phyloP scores from a whole-genome alignment of 1,140 invertebrate genomes.

The Palaemon carinicauda region DNA sequence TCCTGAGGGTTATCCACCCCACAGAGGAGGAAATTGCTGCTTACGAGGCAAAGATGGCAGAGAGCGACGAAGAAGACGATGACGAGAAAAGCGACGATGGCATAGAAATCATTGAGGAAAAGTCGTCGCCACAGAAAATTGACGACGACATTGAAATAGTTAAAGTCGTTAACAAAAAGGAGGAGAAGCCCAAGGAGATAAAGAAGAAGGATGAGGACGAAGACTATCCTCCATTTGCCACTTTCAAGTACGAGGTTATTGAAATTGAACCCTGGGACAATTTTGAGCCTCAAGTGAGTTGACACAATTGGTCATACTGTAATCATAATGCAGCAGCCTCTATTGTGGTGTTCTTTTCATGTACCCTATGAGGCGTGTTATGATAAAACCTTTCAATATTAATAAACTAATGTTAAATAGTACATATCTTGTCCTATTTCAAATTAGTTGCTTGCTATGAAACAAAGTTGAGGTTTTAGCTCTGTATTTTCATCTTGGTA shows the following conservation, averaged over 20 bases:
- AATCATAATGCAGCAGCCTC: neutral
- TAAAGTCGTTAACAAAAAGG: constrained; percentile 3
- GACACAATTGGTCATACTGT: neutral
- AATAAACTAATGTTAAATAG: too few species aligned
- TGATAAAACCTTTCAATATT: too few species aligned
- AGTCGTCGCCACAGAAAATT: neutral
- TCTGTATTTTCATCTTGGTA: too few species aligned
- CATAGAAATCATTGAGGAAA: neutral
- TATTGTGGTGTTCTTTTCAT: too few species aligned
- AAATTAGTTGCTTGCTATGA: too few species aligned
- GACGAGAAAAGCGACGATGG: neutral
- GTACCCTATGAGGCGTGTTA: too few species aligned
- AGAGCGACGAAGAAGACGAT: constrained; percentile 61
- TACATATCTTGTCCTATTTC: too few species aligned
- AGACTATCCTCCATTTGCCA: constrained; percentile 66
- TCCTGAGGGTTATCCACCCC: constrained; percentile 64
- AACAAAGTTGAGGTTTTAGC: too few species aligned
- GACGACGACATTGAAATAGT: constrained; percentile 39
- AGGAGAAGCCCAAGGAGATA: neutral
- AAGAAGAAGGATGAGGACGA: constrained; percentile 52
- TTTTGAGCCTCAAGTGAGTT: constrained; percentile 29
- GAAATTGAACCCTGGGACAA: constrained; percentile 68
- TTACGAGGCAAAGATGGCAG: constrained; percentile 50
- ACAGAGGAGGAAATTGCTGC: constrained; percentile 63
- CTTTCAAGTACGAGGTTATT: constrained; percentile 80